phyloP scores from a whole-genome alignment of 2,113 vertebrate species.

The Bufo gargarizans region DNA sequence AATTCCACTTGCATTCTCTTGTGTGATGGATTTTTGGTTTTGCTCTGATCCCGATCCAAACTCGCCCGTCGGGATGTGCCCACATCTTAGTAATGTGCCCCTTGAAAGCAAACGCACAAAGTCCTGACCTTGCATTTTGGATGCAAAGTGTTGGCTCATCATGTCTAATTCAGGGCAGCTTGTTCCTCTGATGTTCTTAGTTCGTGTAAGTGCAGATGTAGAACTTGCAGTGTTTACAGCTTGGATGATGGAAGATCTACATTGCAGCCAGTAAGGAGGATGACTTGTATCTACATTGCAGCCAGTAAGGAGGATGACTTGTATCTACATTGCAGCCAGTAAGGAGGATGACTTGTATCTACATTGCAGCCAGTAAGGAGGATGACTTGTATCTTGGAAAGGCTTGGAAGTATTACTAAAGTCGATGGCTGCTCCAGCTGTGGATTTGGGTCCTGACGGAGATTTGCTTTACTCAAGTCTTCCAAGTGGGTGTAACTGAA shows the following conservation, averaged over 20 bases:
- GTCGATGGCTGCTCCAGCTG: constrained; percentile 46
- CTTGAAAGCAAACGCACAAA: background rate
- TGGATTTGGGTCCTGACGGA: constrained; percentile 29
- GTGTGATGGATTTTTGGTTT: background rate
- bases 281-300: background rate
- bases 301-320: too few relatives aligned
- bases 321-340: too few relatives aligned
- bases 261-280: constrained; percentile 13
- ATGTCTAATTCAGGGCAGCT: background rate
- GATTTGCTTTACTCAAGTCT: constrained; percentile 13
- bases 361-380: too few relatives aligned
- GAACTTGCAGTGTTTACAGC: constrained; percentile 10
- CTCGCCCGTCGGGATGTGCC: background rate
- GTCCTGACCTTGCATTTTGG: background rate
- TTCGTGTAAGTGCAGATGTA: constrained; percentile 3
- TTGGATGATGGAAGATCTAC: background rate
- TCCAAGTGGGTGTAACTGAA: constrained; percentile 42
- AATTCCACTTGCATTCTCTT: background rate
- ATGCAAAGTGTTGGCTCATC: constrained; percentile 3
- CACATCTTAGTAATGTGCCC: background rate
- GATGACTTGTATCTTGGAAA: constrained; percentile 12
- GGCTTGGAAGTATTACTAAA: constrained; percentile 6
- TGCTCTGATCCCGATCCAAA: background rate
- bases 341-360: too few relatives aligned
- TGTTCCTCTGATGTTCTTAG: background rate